phyloP scores from a whole-genome alignment of 1,140 invertebrate genomes.

The Amphibalanus amphitrite region DNA sequence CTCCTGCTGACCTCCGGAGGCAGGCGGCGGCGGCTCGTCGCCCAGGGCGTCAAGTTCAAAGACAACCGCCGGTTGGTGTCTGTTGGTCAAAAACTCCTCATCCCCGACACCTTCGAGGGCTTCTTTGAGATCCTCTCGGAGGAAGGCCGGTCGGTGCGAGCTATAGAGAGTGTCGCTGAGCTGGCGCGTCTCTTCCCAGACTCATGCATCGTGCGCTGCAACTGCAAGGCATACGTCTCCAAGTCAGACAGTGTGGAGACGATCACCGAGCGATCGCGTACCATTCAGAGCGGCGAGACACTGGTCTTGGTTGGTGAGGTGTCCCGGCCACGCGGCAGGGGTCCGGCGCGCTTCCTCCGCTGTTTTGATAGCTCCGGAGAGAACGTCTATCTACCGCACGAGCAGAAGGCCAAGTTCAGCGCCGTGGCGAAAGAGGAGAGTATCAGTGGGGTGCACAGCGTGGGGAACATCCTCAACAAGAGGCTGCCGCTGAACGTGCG shows the following conservation, averaged over 20 bases:
- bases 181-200: slow-evolving; percentile 56
- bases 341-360: slow-evolving; percentile 45
- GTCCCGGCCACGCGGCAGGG: neutral
- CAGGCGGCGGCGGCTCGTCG: slow-evolving; percentile 60
- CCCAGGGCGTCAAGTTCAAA: slow-evolving; percentile 76
- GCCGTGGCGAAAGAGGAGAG: slow-evolving; percentile 75
- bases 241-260: slow-evolving; percentile 42
- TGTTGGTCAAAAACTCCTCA: slow-evolving; percentile 61
- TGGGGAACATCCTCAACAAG: slow-evolving; percentile 63
- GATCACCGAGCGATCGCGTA: neutral
- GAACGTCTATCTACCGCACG: slow-evolving; percentile 58
- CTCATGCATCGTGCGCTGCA: slow-evolving; percentile 66
- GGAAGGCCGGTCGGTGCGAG: slow-evolving; percentile 72
- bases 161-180: slow-evolving; percentile 71
- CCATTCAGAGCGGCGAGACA: slow-evolving; percentile 24
- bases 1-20: slow-evolving; percentile 66
- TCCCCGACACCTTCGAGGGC: slow-evolving; percentile 74
- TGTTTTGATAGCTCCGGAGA: slow-evolving; percentile 71
- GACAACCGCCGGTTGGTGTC: slow-evolving; percentile 55
- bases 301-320: slow-evolving; percentile 53
- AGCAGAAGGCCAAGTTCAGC: slow-evolving; percentile 76
- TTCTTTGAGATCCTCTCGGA: slow-evolving; percentile 88
- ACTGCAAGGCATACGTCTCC: slow-evolving; percentile 50
- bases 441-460: slow-evolving; percentile 44
- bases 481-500: slow-evolving; percentile 75